Conservation (phyloP, 2,797 vertebrate species). For the Scomberomorus guttatus region DNA sequence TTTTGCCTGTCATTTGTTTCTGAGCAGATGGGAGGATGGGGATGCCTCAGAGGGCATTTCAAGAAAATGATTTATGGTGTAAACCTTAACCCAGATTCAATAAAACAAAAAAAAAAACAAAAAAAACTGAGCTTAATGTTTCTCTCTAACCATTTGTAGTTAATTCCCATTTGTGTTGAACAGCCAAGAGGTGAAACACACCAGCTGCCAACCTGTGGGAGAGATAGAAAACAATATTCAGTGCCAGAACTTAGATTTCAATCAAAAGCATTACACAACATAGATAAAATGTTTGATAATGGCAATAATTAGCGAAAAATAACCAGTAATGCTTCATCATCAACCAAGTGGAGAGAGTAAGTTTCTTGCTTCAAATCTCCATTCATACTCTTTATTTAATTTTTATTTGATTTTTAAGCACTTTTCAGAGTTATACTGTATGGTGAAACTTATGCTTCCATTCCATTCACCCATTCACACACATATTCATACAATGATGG, state of each 20-base stretch:
- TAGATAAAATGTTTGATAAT: neutral
- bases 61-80: constrained; percentile 51
- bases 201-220: neutral
- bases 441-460: neutral
- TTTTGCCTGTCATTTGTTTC: constrained; percentile 57
- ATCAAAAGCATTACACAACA: neutral
- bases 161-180: constrained; percentile 6
- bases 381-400: neutral
- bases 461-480: no score
- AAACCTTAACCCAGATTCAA: constrained; percentile 26
- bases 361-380: neutral
- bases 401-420: neutral
- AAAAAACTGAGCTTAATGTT: constrained; percentile 37
- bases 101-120: constrained; percentile 15
- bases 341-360: neutral
- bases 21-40: constrained; percentile 59
- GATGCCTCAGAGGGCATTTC: constrained; percentile 56
- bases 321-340: neutral
- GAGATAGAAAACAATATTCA: neutral
- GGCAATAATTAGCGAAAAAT: neutral
- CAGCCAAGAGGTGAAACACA: constrained; percentile 26
- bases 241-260: neutral
- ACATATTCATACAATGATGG: no score
- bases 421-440: no score
- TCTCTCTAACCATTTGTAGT: constrained; percentile 19